A percentile compares a stretch with the other conserved stretches of the same genome.
Conservation (phyloP, 1,140 invertebrate species). For the Dufourea novaeangliae region DNA sequence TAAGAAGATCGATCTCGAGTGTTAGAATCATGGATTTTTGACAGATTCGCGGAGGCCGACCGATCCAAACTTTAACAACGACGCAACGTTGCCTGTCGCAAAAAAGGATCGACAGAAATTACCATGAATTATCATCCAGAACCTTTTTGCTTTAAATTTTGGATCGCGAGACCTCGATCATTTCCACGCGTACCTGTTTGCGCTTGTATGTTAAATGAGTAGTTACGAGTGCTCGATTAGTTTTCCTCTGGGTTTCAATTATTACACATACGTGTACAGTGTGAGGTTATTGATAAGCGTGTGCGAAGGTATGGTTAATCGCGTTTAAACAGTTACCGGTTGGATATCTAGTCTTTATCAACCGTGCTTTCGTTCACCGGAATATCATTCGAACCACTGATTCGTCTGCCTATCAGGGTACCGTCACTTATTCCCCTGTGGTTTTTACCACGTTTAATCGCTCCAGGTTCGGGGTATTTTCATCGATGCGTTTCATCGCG, state of each 20-base stretch:
- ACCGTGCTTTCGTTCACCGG: neutral
- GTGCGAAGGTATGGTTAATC: conserved; percentile 28
- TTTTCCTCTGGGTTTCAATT: neutral
- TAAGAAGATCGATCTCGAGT: conserved; percentile 63
- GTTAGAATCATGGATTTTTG: neutral
- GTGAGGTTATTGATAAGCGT: conserved; percentile 17
- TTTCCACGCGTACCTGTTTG: too few species aligned
- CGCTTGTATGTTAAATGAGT: neutral
- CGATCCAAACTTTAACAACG: neutral
- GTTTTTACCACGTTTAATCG: neutral
- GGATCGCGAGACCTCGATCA: too few species aligned
- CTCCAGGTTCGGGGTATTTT: neutral
- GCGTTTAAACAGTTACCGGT: conserved; percentile 6
- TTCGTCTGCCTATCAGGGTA: conserved; percentile 51
- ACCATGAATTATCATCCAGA: too few species aligned
- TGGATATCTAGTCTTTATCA: neutral
- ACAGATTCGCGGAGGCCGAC: neutral
- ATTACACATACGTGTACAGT: neutral
- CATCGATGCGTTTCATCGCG: too few species aligned
- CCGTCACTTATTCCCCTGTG: neutral
- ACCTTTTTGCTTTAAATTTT: too few species aligned
- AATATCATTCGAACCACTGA: conserved; percentile 41
- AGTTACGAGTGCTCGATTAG: neutral
- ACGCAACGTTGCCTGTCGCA: neutral
- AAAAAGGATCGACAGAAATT: too few species aligned